Evolutionary conservation across 2,797 vertebrate genomes (phyloP).

Genomic region (Sitta carolinensis): DNA sequence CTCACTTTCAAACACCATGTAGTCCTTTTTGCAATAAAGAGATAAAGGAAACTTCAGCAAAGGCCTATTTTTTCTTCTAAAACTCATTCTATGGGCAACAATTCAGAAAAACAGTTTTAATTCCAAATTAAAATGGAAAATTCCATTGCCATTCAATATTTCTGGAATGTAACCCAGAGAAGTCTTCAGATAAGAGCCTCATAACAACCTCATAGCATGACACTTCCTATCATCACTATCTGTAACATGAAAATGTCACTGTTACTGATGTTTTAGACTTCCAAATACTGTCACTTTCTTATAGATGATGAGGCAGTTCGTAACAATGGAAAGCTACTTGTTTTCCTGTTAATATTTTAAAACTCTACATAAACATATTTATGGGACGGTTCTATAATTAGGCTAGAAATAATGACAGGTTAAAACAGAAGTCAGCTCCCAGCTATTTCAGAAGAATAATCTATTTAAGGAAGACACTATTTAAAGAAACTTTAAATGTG

Average conservation of each 20-base stretch:
- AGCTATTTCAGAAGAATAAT: background rate
- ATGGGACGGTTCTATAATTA: background rate
- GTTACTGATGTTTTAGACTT: background rate
- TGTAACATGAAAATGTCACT: background rate
- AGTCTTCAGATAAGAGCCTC: background rate
- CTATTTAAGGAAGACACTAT: background rate
- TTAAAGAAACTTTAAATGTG: background rate
- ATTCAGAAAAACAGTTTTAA: background rate
- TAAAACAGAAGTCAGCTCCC: background rate
- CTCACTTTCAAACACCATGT: background rate
- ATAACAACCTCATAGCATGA: background rate
- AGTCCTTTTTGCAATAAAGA: background rate
- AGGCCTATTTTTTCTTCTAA: background rate
- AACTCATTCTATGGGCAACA: background rate
- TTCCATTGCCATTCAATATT: background rate
- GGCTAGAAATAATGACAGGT: background rate
- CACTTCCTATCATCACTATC: background rate
- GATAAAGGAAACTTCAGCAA: background rate
- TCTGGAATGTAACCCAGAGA: background rate
- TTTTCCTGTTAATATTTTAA: background rate
- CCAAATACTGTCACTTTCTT: background rate
- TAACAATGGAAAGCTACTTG: background rate
- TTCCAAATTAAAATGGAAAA: background rate
- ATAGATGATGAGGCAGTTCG: background rate
- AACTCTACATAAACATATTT: background rate